Base-by-base conservation (phyloP, 2,113 vertebrate species). In the Corythaeola cristata region DNA sequence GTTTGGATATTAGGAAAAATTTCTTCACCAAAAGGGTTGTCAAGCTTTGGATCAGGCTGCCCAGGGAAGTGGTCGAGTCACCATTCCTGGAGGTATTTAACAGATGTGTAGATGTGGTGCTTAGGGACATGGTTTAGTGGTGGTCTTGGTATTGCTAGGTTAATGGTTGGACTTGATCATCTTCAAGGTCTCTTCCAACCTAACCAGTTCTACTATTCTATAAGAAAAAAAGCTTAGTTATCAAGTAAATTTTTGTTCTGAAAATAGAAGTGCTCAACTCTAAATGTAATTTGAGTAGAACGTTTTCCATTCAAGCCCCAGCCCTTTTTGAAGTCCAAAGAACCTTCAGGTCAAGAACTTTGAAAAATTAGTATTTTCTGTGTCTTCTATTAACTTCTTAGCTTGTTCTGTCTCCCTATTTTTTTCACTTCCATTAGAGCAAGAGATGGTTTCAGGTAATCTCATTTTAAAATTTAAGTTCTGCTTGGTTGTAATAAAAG, bases 241-340 rank as follows among this genome's bases (percentile, higher is more conserved):
- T 83, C 35, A 83, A 69, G n/a, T 55, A 53, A 58, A 82, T 75
- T 93, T 96, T 94, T 91, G 85, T 75, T 79, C 52, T 39, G 44
- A 72, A 85, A 87, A 64, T 59, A 41, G 3, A 83, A 77, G 32
- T 73, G 41, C n/a, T 93, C 44, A 88, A 56, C 35, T 66, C 24
- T 76, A 80, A 89, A 77, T 56, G 47, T 56, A 92, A 86, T 83
- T 93, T 80, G 33, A 88, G 33, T 27, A 92, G 78, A 94, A 85
- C 20, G 66, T 74, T 83, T 32, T 62, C 55, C 33, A 53, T 78
- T 33, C 39, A 85, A 64, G 28, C 15, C 37, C 8, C 33, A 73
- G 12, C 4, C 39, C 18, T 88, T 93, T 91, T 53, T 72, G 35
- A 68, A 76, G 49, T 56, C 53, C 39, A 58, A 73, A 69, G 50